Evolutionary conservation across 2,888 invertebrate genomes (phyloP), one percentile per base, ranked within the genome.

Genomic region (Hartigia nigra): DNA sequence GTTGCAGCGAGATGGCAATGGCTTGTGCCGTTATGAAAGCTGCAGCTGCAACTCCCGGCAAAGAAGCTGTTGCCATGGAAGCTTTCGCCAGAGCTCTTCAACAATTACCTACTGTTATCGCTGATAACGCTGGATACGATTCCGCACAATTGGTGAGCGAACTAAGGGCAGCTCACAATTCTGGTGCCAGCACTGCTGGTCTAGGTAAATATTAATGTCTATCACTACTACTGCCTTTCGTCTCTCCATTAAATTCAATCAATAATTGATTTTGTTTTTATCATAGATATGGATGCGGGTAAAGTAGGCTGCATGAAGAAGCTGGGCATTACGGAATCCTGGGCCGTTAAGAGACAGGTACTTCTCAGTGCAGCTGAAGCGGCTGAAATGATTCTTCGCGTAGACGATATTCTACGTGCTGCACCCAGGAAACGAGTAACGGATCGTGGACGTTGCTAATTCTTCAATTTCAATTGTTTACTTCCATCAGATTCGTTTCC

Each of bases 71-170:
- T 31, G 99, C 99, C 0, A 98, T 98, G 93, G 99, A 99, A 92
- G 95, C 98, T 0, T 99, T 97, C 93, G 98, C 97, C 39, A 94
- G 94, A 82, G 98, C 99, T 31, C 94, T 99, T 74, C 94, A 96
- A 81, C 95, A 97, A 86, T 93, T 99, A 86, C 99, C 99, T 0
- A 97, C 97, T 34, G 97, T 97, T 78, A 99, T 99, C 83, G 98
- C 99, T 69, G 99, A 99, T 92, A 99, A 99, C 92, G 99, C 98
- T 80, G 99, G 99, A 80, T 98, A 97, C 91, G 99, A 99, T 93
- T 98, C 98, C 74, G 97, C 99, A 0, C 98, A 99, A 87, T 94
- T 99, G 82, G 94, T 99, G 78, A 96, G 98, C n/a, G 95, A 98
- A 86, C 93, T 99, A 81, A 93, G 98, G 83, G 99, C 99, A 12